Base-by-base conservation (phyloP, 1,140 invertebrate genomes). In the Cephus cinctus region DNA sequence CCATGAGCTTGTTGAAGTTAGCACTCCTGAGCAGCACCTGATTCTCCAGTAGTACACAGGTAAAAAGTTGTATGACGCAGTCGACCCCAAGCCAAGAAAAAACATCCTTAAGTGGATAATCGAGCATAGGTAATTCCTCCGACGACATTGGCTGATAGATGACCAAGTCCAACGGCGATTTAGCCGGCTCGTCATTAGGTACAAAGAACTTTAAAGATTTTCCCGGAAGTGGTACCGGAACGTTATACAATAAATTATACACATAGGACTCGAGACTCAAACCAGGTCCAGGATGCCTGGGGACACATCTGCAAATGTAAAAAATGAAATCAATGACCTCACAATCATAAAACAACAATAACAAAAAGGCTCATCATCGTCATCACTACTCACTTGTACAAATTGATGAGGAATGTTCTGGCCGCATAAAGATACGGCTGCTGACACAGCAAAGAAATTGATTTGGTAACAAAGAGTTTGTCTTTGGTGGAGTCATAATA, bases 1-100 rank as follows among this genome's bases (percentile, higher is more conserved):
- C 78, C 96, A 98, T 99, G 50, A 99, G 77, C 63, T 89, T 88
- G 75, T 96, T 90, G 75, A 94, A 94, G 79, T 97, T 94, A 87
- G 81, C 44, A 41, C 96, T 98, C 67, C 91, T 87, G 8, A 99
- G 78, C 23, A 99, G 80, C 27, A 98, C 88, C 80, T 99, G 97
- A 78, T 98, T 94, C 78, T 99, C 97, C 5, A 99, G 76, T 9
- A 99, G 78, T 19, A 98, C 87, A 79, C 95, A 96, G 3, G 94
- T 94, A 65, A 98, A 93, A n/a, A 98, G 78, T 65, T 94, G 89
- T 23, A 99, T 82, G 20, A 97, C 85, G 69, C 88, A 90, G 53
- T 98, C 93, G 3, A 96, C 85, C 20, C 92, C 92, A 23, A 98
- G 77, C 62, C 88, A 83, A 12, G 82, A 79, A 67, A 98, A 97